Base-by-base conservation (phyloP, 37 sponge, comb jelly and placozoan species). In the Tethya wilhelma region DNA sequence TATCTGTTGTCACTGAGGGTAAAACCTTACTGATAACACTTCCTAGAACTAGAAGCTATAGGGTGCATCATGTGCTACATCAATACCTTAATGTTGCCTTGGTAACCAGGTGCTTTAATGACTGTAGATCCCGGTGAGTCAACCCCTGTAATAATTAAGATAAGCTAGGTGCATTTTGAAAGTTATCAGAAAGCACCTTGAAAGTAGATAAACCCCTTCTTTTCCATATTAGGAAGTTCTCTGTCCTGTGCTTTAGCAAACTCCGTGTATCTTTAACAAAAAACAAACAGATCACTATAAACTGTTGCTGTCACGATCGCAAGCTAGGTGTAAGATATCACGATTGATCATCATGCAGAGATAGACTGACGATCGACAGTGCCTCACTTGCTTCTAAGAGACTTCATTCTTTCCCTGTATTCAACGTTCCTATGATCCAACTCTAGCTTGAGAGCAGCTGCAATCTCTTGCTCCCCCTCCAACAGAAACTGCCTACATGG, bases 131-230 rank as follows among this genome's bases (percentile, higher is more conserved):
- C 86, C 0, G 64, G 71, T 25, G 86, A 85, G 39, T 69, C 70
- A 62, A 77, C 62, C 3, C 86, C 87, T 66, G 26, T 58, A 53
- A 72, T 67, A 28, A 40, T 6, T 41, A 34, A 4, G 1, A 40
- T 55, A 36, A 33, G 11, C 11, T 6, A 55, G 20, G 37, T 25
- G 71, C 38, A n/a, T 9, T 34, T 42, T 12, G 17, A 38, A 8
- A 67, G 39, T 4, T n/a, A 4, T 9, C 25, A 44, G 0, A 6
- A 40, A 30, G 30, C 32, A 79, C 90, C 90, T 55, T 42, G 43
- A 31, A 85, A 73, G 69, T 53, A 79, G 38, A 84, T 71, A 53
- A 84, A 89, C 11, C 57, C 36, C 59, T 64, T 81, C 78, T 81
- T 75, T 23, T 37, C 22, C 23, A 66, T 12, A 4, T 49, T 59